Percentiles rank a stretch among this genome's conserved stretches.
Conservation (phyloP, 35 echinoderm and acorn worm species). For the Apostichopus californicus region DNA sequence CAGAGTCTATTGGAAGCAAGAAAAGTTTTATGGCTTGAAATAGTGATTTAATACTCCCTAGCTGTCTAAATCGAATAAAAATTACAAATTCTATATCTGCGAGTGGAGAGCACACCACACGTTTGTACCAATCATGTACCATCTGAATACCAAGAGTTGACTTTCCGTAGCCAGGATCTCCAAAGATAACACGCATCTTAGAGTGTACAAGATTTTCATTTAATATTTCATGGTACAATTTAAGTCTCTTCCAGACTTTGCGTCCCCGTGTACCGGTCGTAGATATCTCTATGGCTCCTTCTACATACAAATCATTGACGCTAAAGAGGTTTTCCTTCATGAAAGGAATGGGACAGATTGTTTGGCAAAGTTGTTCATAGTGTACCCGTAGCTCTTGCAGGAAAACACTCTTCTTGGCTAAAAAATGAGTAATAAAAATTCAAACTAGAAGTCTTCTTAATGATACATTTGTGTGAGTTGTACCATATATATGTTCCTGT, state of each 20-base stretch:
- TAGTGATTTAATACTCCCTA: not conserved
- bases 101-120: not conserved
- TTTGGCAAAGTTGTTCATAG: not conserved
- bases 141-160: not conserved
- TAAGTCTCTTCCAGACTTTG: not conserved
- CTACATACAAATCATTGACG: not conserved
- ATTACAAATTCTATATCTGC: not conserved
- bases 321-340: not conserved
- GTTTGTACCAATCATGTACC: not conserved
- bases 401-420: too few species aligned
- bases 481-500: too few species aligned
- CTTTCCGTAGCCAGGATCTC: conserved; percentile 24
- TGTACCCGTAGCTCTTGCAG: too few species aligned
- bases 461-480: too few species aligned
- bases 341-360: not conserved
- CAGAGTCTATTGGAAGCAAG: too few species aligned
- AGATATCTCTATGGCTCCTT: not conserved
- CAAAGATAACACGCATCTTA: not conserved
- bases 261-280: not conserved
- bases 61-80: not conserved
- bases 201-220: not conserved
- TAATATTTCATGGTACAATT: not conserved
- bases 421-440: too few species aligned
- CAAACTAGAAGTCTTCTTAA: too few species aligned
- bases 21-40: too few species aligned